phyloP scores from a whole-genome alignment of 1,140 invertebrate species.

The Oncopodura yosiiana region DNA sequence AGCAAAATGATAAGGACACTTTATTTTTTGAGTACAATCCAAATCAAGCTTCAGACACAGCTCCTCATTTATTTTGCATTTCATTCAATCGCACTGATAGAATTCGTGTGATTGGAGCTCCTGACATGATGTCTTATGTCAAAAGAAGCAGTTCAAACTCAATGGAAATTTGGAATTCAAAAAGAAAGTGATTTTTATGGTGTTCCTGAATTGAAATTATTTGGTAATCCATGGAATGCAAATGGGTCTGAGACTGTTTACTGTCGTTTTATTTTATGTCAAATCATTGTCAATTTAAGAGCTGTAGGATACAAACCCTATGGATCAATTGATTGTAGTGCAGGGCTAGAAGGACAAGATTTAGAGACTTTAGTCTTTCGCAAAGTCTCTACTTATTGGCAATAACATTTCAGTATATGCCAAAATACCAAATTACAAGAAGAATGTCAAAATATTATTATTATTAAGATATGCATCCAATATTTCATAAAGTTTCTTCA shows the following conservation, averaged over 20 bases:
- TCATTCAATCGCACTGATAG: slow-evolving; percentile 12
- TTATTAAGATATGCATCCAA: no score
- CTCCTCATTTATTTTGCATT: slow-evolving; percentile 9
- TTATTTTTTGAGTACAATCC: slow-evolving; percentile 23
- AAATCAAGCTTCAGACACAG: slow-evolving; percentile 3
- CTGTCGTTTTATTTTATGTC: slow-evolving; percentile 2
- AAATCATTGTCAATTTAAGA: slow-evolving; percentile 7
- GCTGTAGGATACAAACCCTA: slow-evolving; percentile 17
- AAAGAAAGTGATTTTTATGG: slow-evolving; percentile 18
- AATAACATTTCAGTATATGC: no score
- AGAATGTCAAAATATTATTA: no score
- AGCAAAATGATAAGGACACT: slow-evolving; percentile 11
- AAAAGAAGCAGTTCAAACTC: slow-evolving; percentile 1
- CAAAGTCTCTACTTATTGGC: slow-evolving; percentile 7
- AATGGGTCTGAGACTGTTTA: slow-evolving; percentile 1
- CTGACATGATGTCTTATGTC: slow-evolving; percentile 4
- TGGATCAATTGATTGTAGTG: slow-evolving; percentile 5
- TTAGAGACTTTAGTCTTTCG: slow-evolving; percentile 16
- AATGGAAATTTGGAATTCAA: slow-evolving; percentile 22
- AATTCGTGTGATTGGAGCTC: slow-evolving; percentile 17
- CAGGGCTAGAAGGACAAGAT: background rate
- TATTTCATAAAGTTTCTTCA: no score
- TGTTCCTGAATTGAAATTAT: slow-evolving; percentile 7
- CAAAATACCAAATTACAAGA: no score
- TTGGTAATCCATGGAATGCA: slow-evolving; percentile 16